Evolutionary conservation across 2,888 invertebrate species (phyloP), one percentile per base, ranked within the genome.

Genomic region (Penaeus monodon): DNA sequence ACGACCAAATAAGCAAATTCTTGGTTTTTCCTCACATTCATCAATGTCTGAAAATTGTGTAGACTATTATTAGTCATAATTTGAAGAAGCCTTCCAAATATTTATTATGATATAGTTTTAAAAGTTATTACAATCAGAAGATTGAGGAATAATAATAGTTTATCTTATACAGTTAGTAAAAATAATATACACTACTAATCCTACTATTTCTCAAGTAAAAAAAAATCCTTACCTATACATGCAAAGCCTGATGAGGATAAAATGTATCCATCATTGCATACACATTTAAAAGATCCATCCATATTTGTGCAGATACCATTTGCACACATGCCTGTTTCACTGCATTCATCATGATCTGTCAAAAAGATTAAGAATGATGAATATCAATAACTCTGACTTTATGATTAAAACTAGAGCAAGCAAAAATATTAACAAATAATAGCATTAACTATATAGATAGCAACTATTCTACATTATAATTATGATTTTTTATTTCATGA

Each of bases 261-360:
- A 91, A 95, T 94, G 93, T 95, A 97, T 63, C 97, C 97, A 27
- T 94, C 94, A 92, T 96, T 95, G 93, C 97, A 97, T 85, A 95
- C 94, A 92, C 97, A 97, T 91, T 95, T 95, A 93, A 95, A 97
- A 0, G 96, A 96, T 57, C 96, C 96, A 91, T 96, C 95, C 93
- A 96, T 95, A 91, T 97, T 96, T 79, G 95, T 95, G 92, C 97
- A 98, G 33, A 94, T 94, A 3, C 97, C 97, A 91, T 97, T 96
- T 24, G 95, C 95, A 92, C 97, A 97, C 96, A 96, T 96, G 84
- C 95, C 96, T 3, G 95, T 96, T 92, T 96, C 95, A 81, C 95
- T 94, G 91, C 97, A 97, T 92, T 97, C 97, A 92, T 97, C 95
- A 91, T 96, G 95, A 92, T 97, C 89, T 89, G 81, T 27, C 24